Conservation (phyloP, 2,797 vertebrate genomes). For the Sardinella longiceps region DNA sequence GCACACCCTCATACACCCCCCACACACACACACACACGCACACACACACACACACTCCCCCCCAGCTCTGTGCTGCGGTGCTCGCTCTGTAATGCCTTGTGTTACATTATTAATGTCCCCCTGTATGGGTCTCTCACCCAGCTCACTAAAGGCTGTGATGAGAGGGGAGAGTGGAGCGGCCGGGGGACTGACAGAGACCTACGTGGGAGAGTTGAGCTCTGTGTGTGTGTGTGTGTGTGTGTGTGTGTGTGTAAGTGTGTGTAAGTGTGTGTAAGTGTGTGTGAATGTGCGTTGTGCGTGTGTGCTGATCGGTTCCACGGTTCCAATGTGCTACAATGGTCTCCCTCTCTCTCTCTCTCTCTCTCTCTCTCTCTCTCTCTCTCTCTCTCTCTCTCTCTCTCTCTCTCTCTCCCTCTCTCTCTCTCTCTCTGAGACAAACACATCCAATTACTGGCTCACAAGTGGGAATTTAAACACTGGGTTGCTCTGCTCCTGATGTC, state of each 20-base stretch:
- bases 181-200: not conserved
- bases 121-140: not conserved
- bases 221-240: not conserved
- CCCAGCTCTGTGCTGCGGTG: not conserved
- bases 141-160: not conserved
- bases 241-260: not conserved
- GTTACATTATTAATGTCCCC: conserved; percentile 10
- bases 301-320: not conserved
- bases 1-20: not conserved
- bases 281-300: not conserved
- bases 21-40: no score
- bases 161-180: not conserved
- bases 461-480: conserved; percentile 6
- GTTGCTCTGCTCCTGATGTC: not conserved
- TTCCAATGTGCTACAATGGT: no score
- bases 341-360: not conserved
- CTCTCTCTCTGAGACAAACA: not conserved
- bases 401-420: not conserved
- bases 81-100: not conserved
- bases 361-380: not conserved
- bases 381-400: not conserved
- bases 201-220: not conserved
- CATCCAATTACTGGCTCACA: not conserved
- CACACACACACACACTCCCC: no score
- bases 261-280: not conserved